A percentile compares a stretch with the other conserved stretches of the same genome.
Conservation (phyloP, 2,888 invertebrate species). For the Punctoribates punctum region DNA sequence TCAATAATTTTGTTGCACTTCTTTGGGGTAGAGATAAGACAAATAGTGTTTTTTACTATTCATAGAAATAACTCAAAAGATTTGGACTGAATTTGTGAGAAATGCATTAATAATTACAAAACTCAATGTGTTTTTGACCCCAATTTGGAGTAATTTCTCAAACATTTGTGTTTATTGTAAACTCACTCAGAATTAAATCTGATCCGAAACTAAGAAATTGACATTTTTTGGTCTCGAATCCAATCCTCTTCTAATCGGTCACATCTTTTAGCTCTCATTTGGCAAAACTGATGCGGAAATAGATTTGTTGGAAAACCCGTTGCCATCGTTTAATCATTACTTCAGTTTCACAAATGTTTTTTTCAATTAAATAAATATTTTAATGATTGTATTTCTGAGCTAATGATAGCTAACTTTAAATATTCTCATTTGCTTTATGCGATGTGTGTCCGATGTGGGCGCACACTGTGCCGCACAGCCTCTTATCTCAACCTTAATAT, state of each 20-base stretch:
- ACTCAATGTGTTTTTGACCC: slow-evolving; percentile 21
- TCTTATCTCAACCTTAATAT: too few species aligned
- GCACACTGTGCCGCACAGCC: too few species aligned
- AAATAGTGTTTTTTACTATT: background rate
- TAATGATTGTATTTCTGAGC: background rate
- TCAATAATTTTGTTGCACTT: slow-evolving; percentile 19
- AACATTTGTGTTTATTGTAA: background rate
- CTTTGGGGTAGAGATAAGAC: background rate
- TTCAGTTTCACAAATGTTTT: slow-evolving; percentile 2
- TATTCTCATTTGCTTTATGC: too few species aligned
- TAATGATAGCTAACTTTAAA: background rate
- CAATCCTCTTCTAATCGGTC: slow-evolving; percentile 9
- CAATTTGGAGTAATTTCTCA: background rate
- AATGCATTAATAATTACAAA: slow-evolving; percentile 10
- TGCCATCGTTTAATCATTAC: background rate
- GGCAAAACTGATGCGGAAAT: slow-evolving; percentile 22
- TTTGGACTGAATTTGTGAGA: background rate
- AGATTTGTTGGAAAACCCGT: slow-evolving; percentile 3
- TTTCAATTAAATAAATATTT: slow-evolving; percentile 9
- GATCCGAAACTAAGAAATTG: slow-evolving; percentile 8
- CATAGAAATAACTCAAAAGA: background rate
- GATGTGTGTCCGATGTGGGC: too few species aligned
- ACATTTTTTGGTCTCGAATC: slow-evolving; percentile 10
- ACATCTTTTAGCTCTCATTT: background rate
- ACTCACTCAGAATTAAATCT: background rate